Evolutionary conservation across 2,113 vertebrate genomes (phyloP).

Genomic region (Dolichotis patagonum): DNA sequence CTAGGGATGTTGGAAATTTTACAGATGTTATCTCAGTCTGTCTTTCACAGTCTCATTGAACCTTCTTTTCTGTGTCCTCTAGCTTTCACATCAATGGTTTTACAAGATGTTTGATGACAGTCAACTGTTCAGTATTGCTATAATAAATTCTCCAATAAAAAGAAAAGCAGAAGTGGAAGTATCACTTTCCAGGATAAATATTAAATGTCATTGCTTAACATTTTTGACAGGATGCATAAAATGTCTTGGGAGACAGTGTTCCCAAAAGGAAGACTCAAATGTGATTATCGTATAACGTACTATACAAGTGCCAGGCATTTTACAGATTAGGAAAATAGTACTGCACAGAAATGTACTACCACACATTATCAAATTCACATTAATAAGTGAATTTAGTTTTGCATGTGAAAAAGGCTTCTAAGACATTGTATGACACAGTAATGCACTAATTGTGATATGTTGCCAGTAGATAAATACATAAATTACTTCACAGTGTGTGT

Average conservation of each 20-base stretch:
- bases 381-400: not conserved
- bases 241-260: not conserved
- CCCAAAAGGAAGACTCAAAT: not conserved
- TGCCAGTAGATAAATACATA: not conserved
- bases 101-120: constrained; percentile 34
- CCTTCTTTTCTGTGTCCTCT: not conserved
- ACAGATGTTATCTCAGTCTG: not conserved
- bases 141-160: constrained; percentile 47
- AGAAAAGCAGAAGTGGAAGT: constrained; percentile 50
- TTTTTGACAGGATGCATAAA: constrained; percentile 33
- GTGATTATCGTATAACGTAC: not conserved
- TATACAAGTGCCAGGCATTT: constrained; percentile 28
- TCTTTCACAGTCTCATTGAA: not conserved
- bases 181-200: constrained; percentile 41
- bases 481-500: not conserved
- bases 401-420: not conserved
- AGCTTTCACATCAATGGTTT: constrained; percentile 42
- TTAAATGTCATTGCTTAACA: constrained; percentile 30
- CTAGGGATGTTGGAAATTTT: not conserved
- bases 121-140: not conserved
- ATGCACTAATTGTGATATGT: not conserved
- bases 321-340: not conserved
- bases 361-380: not conserved
- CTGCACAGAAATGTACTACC: not conserved
- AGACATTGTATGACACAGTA: not conserved